A percentile compares a stretch with the other conserved stretches of the same genome.
Conservation (phyloP, 2,113 vertebrate genomes). For the Equus przewalskii region DNA sequence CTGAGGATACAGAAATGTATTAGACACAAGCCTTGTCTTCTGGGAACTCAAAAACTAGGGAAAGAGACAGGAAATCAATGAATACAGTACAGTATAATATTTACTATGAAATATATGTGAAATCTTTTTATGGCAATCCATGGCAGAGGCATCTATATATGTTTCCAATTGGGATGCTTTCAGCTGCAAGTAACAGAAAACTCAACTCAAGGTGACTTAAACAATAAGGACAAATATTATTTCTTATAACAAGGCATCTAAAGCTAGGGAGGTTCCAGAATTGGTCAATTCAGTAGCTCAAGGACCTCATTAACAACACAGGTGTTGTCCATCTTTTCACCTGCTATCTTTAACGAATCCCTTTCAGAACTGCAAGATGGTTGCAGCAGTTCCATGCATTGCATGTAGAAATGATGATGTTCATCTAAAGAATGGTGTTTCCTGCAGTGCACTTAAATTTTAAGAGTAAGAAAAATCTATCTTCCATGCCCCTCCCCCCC, state of each 20-base stretch:
- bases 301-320: not conserved
- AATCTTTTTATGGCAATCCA: conserved; percentile 5
- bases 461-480: conserved; percentile 28
- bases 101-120: conserved; percentile 53
- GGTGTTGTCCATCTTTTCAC: conserved; percentile 34
- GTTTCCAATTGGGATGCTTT: conserved; percentile 41
- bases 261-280: not conserved
- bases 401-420: not conserved
- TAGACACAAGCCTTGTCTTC: not conserved
- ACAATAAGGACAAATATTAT: conserved; percentile 39
- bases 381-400: not conserved
- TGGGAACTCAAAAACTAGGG: conserved; percentile 14
- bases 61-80: conserved; percentile 37
- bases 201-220: conserved; percentile 51
- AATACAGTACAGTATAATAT: not conserved
- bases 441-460: conserved; percentile 16
- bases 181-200: conserved; percentile 49
- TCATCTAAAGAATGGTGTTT: not conserved
- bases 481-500: not conserved
- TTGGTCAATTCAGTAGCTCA: conserved; percentile 29
- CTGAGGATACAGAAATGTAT: conserved; percentile 26
- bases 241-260: conserved; percentile 28
- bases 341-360: not conserved
- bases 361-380: not conserved
- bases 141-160: not conserved